Base-by-base conservation (phyloP, 2,888 invertebrate genomes). In the Geophilus truncorum region DNA sequence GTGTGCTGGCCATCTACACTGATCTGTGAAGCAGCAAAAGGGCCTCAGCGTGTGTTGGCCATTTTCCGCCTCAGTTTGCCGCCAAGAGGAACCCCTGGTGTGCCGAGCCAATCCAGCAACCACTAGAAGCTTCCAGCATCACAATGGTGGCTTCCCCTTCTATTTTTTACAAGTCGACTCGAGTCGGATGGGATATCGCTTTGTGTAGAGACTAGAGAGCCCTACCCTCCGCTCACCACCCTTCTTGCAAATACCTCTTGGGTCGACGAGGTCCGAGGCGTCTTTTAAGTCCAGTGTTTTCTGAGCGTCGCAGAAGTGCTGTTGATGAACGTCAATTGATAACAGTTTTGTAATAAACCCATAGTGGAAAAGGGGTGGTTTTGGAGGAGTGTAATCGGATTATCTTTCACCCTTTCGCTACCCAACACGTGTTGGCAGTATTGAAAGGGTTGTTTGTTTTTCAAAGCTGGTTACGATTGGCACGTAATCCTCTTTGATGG, bases 41-140 rank as follows among this genome's bases (percentile, higher is more conserved):
- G 70, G 25, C 70, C 70, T 70, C 70, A 70, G 70, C 70, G 70
- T 70, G 70, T 28, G 70, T 70, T 70, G 70, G 70, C 70, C 70
- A 70, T 70, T 70, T 70, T 70, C 70, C 70, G 70, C 70, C 70
- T 70, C 70, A 70, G 70, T 70, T 70, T 70, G 70, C 70, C 70
- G 28, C 70, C 70, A 70, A 70, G 70, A 70, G 70, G 70, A 23
- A 12, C 70, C 70, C 70, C 70, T 70, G 70, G 25, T 70, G 70
- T 2, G 70, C 28, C 25, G 70, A 70, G 70, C 70, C 70, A 70
- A 70, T 70, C 70, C 70, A 70, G 25, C 70, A 70, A 70, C 70
- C 70, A 70, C 70, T 70, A 28, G 28, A 70, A 28, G 70, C 70
- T 70, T 5, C 70, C n/a, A 70, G 12, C 70, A 70, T 23, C 70